These are phyloP conservation scores for Anoplopoma fimbria DNA, from an alignment of 2,113 vertebrate species.

Conservation along the genomic window DNA sequence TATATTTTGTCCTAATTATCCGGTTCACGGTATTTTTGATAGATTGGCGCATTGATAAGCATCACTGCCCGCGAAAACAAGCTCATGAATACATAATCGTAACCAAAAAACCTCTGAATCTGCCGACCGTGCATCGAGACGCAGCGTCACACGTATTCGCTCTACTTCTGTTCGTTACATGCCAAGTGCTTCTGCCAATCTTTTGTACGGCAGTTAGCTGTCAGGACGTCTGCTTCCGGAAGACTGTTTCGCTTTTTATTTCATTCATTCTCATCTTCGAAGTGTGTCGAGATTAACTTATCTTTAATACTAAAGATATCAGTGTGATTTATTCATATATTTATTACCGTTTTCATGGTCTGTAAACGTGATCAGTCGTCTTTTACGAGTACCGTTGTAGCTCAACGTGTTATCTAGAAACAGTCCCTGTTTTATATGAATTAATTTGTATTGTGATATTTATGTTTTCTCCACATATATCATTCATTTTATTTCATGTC, in stretches of 20 bases:
- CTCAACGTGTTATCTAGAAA: conserved; percentile 30
- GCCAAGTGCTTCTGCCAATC: conserved; percentile 80
- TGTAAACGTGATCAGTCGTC: conserved; percentile 9
- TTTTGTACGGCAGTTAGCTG: conserved; percentile 70
- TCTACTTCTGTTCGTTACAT: conserved; percentile 39
- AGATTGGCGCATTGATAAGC: background rate
- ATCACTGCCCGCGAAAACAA: conserved; percentile 11
- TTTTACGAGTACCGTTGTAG: conserved; percentile 24
- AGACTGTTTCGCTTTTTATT: conserved; percentile 15
- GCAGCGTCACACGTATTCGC: background rate
- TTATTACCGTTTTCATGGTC: conserved; percentile 33
- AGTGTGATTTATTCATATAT: background rate
- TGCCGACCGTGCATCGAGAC: background rate
- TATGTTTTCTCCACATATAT: conserved; percentile 20
- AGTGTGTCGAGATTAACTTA: conserved; percentile 9
- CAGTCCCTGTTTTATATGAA: conserved; percentile 49
- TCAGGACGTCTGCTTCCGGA: conserved; percentile 36
- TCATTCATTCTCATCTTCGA: background rate
- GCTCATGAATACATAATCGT: conserved; percentile 9
- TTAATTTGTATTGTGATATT: conserved; percentile 41
- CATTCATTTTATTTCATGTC: conserved; percentile 25
- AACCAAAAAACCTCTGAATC: background rate
- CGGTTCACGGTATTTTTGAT: background rate
- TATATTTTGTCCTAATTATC: background rate
- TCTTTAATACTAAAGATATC: background rate